Evolutionary conservation across 2,888 invertebrate genomes (phyloP).

Genomic region (Epirrhoe alternata): DNA sequence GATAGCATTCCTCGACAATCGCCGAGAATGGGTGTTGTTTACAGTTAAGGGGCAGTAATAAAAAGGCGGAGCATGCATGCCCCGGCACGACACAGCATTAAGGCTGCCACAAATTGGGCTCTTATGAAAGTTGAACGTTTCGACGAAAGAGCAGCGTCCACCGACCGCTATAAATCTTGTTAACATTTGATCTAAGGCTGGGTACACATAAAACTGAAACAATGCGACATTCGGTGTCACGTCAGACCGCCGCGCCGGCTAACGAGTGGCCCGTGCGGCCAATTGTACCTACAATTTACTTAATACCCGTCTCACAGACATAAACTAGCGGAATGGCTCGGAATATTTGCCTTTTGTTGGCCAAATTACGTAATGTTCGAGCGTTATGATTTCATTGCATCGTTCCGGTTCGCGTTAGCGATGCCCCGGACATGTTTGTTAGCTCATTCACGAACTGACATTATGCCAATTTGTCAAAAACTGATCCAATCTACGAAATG

Average conservation of each 20-base stretch:
- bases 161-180: constrained; percentile 79
- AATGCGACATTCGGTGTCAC: constrained; percentile 79
- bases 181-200: constrained; percentile 79
- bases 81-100: constrained; percentile 76
- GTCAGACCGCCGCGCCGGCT: constrained; percentile 64
- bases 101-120: constrained; percentile 79
- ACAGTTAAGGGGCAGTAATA: constrained; percentile 83
- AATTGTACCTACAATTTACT: constrained; percentile 81
- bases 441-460: constrained; percentile 44
- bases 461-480: constrained; percentile 39
- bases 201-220: constrained; percentile 78
- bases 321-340: constrained; percentile 75
- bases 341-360: constrained; percentile 77
- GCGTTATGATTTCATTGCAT: constrained; percentile 74
- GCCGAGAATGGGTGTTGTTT: constrained; percentile 79
- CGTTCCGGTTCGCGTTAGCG: constrained; percentile 51
- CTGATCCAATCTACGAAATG: constrained; percentile 47
- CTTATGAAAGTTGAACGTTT: constrained; percentile 80
- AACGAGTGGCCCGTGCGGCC: constrained; percentile 83
- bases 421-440: constrained; percentile 52
- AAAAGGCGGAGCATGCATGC: constrained; percentile 81
- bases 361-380: constrained; percentile 75
- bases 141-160: constrained; percentile 73
- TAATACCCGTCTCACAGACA: constrained; percentile 76
- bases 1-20: constrained; percentile 64